These are phyloP conservation scores for Onychomys arenicola DNA, from an alignment of 2,797 vertebrate genomes.

Conservation along the genomic window DNA sequence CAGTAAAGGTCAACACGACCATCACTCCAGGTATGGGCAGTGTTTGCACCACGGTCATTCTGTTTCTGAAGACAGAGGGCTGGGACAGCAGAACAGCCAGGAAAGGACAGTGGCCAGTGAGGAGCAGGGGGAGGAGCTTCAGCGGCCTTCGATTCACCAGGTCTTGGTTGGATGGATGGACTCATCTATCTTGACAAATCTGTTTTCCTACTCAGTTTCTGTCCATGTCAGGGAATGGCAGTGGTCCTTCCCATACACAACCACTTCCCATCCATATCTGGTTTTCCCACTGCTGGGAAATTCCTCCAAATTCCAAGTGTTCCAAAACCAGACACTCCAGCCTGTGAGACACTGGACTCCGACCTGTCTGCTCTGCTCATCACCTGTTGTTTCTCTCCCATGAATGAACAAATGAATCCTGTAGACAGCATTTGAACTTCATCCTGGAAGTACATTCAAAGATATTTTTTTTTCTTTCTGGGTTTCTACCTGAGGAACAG, in stretches of 20 bases:
- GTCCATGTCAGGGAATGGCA: not conserved
- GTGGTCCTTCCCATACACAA: fast-evolving
- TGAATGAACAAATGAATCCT: not conserved
- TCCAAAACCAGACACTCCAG: not conserved
- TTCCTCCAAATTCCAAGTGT: not conserved
- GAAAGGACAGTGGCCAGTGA: fast-evolving
- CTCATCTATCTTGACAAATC: not conserved
- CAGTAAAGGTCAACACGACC: fast-evolving
- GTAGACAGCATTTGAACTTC: not conserved
- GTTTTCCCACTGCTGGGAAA: not conserved
- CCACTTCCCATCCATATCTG: fast-evolving
- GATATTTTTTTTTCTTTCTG: not conserved
- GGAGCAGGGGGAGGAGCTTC: too few species aligned
- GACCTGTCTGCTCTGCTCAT: not conserved
- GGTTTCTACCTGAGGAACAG: not conserved
- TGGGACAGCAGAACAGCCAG: not conserved
- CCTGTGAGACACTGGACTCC: not conserved
- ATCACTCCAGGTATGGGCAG: fast-evolving
- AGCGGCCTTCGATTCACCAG: not conserved
- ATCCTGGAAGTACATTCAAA: not conserved
- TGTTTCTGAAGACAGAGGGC: too few species aligned
- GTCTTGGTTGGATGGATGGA: fast-evolving
- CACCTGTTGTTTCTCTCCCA: too few species aligned
- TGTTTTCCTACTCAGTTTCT: not conserved
- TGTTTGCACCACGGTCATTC: not conserved